Evolutionary conservation across 2,888 invertebrate species (phyloP).

Genomic region (Kryphioiulus occultus): DNA sequence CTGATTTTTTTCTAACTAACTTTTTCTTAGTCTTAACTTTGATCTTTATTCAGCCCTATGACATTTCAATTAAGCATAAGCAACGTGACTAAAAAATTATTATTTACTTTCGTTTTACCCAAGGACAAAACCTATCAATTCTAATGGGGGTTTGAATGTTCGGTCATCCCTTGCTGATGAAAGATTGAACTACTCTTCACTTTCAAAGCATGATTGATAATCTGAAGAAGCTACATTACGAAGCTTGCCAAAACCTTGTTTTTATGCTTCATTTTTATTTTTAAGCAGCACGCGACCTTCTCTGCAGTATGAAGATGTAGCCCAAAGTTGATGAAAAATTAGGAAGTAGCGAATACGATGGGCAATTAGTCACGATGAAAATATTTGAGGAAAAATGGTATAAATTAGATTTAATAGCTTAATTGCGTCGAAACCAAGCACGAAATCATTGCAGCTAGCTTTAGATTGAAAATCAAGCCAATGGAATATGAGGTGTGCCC

Average conservation of each 20-base stretch:
- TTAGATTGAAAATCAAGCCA: background rate
- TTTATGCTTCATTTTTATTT: background rate
- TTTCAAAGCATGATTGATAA: slow-evolving; percentile 25
- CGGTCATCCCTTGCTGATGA: slow-evolving; percentile 12
- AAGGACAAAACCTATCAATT: slow-evolving; percentile 15
- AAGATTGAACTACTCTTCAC: slow-evolving; percentile 13
- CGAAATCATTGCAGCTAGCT: background rate
- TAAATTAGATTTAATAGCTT: background rate
- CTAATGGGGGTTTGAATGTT: background rate
- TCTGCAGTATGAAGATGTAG: background rate
- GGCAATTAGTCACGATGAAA: background rate
- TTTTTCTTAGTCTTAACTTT: background rate
- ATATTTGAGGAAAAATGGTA: background rate
- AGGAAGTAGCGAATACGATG: background rate
- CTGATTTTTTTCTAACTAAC: background rate
- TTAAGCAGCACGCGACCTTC: background rate
- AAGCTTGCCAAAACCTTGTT: slow-evolving; percentile 10
- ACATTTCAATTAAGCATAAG: background rate
- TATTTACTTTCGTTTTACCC: background rate
- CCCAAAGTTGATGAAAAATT: background rate
- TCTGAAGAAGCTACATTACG: background rate
- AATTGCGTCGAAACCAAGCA: background rate
- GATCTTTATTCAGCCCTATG: background rate
- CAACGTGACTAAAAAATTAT: background rate
- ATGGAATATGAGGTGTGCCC: background rate